phyloP scores from a whole-genome alignment of 2,113 vertebrate genomes.

The Ptilorrhoa leucosticta region DNA sequence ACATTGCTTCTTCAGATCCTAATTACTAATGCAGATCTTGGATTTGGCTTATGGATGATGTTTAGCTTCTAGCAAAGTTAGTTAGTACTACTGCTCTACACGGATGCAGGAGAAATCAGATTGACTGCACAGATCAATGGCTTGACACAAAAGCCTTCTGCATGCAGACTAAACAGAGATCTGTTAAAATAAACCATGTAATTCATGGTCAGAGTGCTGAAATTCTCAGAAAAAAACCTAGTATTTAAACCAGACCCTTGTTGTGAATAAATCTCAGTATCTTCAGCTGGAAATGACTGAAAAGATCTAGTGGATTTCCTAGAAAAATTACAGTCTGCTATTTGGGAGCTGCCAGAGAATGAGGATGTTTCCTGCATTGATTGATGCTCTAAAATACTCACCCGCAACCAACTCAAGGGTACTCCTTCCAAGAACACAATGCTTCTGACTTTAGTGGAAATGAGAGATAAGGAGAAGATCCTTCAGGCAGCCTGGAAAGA shows the following conservation, averaged over 20 bases:
- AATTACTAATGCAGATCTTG: not conserved
- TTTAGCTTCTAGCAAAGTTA: conserved; percentile 30
- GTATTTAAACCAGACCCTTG: not conserved
- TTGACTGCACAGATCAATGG: conserved; percentile 18
- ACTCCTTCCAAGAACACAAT: conserved; percentile 61
- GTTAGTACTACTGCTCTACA: not conserved
- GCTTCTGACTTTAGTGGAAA: conserved; percentile 65
- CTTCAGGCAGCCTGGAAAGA: conserved; percentile 63
- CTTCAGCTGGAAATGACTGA: not conserved
- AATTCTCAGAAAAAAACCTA: not conserved
- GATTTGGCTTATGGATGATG: not conserved
- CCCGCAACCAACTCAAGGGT: conserved; percentile 57
- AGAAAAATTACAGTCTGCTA: not conserved
- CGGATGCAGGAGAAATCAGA: not conserved
- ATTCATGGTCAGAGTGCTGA: not conserved
- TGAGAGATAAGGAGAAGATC: conserved; percentile 63
- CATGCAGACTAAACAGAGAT: not conserved
- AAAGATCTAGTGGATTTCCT: conserved; percentile 46
- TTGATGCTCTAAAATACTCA: conserved; percentile 54
- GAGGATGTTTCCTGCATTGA: conserved; percentile 24
- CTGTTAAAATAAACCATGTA: not conserved
- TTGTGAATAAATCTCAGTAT: not conserved
- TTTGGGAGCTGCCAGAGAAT: conserved; percentile 19
- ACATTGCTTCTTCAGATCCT: not conserved
- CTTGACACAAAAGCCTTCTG: not conserved